Percentiles rank a stretch among this genome's conserved stretches.
Evolutionary conservation across 2,797 vertebrate genomes (phyloP).

Genomic region (Squalus acanthias): DNA sequence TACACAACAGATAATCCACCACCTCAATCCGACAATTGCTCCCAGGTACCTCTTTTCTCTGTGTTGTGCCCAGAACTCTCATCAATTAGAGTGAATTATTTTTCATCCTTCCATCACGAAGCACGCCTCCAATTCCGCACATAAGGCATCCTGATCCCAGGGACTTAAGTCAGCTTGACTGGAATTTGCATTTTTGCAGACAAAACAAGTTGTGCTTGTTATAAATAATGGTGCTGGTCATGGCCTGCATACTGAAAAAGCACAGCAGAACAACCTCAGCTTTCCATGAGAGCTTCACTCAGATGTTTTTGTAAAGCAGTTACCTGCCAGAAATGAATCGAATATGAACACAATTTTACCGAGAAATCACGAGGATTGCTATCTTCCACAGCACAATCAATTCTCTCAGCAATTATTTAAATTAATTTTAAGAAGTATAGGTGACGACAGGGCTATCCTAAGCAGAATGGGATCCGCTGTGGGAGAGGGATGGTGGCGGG

Average conservation of each 20-base stretch:
- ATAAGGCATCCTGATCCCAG: neutral
- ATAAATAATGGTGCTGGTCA: neutral
- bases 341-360: neutral
- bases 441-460: neutral
- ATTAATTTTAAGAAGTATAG: neutral
- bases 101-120: neutral
- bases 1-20: neutral
- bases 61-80: neutral
- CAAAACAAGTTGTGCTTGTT: neutral
- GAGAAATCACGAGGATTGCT: neutral
- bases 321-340: neutral
- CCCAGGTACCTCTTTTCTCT: no score
- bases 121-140: neutral
- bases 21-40: neutral
- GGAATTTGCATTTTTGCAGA: neutral
- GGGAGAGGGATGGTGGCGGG: neutral
- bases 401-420: neutral
- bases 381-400: neutral
- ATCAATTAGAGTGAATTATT: neutral
- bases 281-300: neutral
- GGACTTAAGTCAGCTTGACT: neutral
- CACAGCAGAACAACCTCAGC: neutral
- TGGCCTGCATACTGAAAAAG: neutral
- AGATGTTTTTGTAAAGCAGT: neutral
- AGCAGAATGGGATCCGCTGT: neutral